phyloP scores from a whole-genome alignment of 2,888 invertebrate genomes.

The Sisyra terminalis region DNA sequence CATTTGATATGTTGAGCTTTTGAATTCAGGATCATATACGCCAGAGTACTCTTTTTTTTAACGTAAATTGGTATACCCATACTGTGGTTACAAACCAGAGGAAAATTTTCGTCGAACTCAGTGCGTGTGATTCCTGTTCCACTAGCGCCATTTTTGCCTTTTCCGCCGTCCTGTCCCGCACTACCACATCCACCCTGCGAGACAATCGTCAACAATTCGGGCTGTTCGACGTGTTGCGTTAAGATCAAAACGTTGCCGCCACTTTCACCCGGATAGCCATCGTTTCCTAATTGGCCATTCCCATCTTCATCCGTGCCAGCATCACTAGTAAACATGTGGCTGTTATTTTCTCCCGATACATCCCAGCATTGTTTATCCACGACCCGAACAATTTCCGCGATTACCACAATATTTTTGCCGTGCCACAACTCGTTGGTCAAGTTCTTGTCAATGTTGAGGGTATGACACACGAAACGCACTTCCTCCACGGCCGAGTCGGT shows the following conservation, averaged over 20 bases:
- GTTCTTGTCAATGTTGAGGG: conserved; percentile 13
- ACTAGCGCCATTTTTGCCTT: conserved; percentile 15
- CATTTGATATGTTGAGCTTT: no score
- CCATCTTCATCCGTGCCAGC: conserved; percentile 12
- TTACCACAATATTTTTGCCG: conserved; percentile 14
- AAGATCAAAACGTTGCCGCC: conserved; percentile 17
- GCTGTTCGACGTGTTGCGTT: conserved; percentile 12
- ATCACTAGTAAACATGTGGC: conserved; percentile 4
- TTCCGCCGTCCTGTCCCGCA: conserved; percentile 17
- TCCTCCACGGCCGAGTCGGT: conserved; percentile 13
- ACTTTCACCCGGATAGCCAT: conserved; percentile 17
- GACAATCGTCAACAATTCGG: conserved; percentile 14
- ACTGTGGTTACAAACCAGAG: conserved; percentile 4
- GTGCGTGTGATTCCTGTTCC: conserved; percentile 9
- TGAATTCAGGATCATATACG: background rate
- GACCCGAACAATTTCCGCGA: conserved; percentile 13
- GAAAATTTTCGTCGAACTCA: conserved; percentile 8
- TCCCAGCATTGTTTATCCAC: conserved; percentile 13
- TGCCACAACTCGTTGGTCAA: conserved; percentile 13
- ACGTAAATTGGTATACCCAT: background rate
- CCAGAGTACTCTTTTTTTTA: background rate
- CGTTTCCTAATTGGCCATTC: conserved; percentile 12
- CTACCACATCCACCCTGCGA: conserved; percentile 17
- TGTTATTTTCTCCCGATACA: conserved; percentile 14
- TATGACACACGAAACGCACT: conserved; percentile 14